Percentiles rank a stretch among this genome's conserved stretches.
phyloP scores from a whole-genome alignment of 2,888 invertebrate genomes.

The Oscheius myriophilus region DNA sequence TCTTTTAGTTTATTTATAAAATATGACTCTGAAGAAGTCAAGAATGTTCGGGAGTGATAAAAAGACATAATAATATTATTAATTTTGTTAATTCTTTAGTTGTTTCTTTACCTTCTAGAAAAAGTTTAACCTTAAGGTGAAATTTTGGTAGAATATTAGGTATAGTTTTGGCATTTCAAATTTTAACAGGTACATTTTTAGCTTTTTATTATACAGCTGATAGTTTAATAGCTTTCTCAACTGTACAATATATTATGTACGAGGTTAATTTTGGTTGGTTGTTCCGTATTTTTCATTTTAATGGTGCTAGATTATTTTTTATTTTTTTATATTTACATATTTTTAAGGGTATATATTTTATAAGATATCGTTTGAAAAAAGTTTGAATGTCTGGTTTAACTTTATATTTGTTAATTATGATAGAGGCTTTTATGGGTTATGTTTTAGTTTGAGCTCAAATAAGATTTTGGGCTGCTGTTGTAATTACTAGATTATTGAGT shows the following conservation, averaged over 20 bases:
- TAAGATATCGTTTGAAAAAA: conserved; percentile 73
- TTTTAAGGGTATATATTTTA: conserved; percentile 72
- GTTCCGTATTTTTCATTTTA: conserved; percentile 62
- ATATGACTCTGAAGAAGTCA: conserved; percentile 59
- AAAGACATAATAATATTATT: conserved; percentile 47
- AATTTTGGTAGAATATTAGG: conserved; percentile 71
- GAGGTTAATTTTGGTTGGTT: conserved; percentile 69
- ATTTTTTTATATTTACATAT: conserved; percentile 63
- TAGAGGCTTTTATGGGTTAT: conserved; percentile 82
- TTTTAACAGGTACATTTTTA: conserved; percentile 70
- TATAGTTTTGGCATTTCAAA: conserved; percentile 68
- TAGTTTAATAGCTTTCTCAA: conserved; percentile 68
- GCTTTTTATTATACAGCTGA: conserved; percentile 70
- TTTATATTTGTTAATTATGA: conserved; percentile 80
- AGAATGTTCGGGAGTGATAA: conserved; percentile 55
- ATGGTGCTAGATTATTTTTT: conserved; percentile 60
- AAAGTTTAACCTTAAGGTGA: conserved; percentile 63
- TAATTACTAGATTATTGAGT: conserved; percentile 82
- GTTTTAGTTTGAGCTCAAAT: conserved; percentile 84
- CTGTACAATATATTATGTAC: conserved; percentile 70
- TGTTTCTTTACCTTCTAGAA: conserved; percentile 49
- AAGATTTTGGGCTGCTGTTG: conserved; percentile 83
- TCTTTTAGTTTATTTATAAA: conserved; percentile 59
- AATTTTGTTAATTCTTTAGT: conserved; percentile 56
- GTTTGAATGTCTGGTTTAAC: conserved; percentile 79